A percentile compares a stretch with the other conserved stretches of the same genome.
These are phyloP conservation scores for Nebria brevicollis DNA, from an alignment of 2,888 invertebrate species.

Conservation along the genomic window DNA sequence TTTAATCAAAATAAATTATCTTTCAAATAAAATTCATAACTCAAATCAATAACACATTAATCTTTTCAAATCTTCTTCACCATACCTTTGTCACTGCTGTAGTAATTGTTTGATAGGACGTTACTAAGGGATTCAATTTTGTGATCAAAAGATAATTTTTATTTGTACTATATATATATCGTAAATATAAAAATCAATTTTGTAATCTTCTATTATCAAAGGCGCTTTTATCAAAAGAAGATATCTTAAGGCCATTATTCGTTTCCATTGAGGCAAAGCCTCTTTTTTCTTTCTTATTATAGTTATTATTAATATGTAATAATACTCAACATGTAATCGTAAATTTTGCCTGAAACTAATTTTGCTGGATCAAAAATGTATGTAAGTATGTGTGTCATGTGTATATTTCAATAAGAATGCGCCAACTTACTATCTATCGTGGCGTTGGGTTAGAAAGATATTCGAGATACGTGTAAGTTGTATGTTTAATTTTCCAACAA, in stretches of 20 bases:
- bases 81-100: not conserved
- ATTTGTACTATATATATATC: not conserved
- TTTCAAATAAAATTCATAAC: too few relatives aligned
- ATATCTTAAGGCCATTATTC: not conserved
- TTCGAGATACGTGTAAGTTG: not conserved
- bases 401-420: constrained; percentile 30
- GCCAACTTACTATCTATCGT: not conserved
- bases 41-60: not conserved
- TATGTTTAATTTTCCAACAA: constrained; percentile 43
- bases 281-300: not conserved
- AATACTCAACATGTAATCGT: too few relatives aligned
- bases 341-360: too few relatives aligned
- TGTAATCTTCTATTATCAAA: not conserved
- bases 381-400: too few relatives aligned
- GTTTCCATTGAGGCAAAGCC: not conserved
- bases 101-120: not conserved
- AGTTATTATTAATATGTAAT: not conserved
- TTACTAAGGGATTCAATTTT: not conserved
- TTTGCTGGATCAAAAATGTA: too few relatives aligned
- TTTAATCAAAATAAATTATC: too few relatives aligned
- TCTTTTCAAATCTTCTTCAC: not conserved
- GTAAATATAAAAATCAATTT: not conserved
- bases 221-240: not conserved
- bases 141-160: not conserved
- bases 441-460: not conserved